Evolutionary conservation across 2,888 invertebrate genomes (phyloP).

Genomic region (Drosophila eohydei): DNA sequence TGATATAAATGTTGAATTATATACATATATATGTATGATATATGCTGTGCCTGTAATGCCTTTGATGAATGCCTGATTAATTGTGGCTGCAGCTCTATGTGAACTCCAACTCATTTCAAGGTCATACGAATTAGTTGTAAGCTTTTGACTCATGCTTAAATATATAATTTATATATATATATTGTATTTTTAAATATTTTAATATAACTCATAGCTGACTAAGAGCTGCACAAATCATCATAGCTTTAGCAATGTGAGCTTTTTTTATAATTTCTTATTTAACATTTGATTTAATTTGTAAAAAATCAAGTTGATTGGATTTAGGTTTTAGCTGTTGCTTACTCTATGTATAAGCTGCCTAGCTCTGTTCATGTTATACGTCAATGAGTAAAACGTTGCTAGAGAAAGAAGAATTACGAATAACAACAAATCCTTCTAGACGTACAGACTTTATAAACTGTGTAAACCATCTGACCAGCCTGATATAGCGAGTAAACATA

Average conservation of each 20-base stretch:
- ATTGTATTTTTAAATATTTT: not conserved
- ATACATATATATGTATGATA: not conserved
- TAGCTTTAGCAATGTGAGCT: not conserved
- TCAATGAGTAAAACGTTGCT: too few relatives aligned
- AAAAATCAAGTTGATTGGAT: too few relatives aligned
- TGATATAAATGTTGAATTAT: conserved; percentile 2
- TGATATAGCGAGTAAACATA: too few relatives aligned
- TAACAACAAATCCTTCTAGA: too few relatives aligned
- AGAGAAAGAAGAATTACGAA: too few relatives aligned
- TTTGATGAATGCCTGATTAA: conserved; percentile 23
- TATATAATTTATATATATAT: not conserved
- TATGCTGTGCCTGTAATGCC: not conserved
- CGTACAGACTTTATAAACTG: too few relatives aligned
- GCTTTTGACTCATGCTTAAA: not conserved
- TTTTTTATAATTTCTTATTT: not conserved
- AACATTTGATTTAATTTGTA: not conserved
- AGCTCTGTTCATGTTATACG: too few relatives aligned
- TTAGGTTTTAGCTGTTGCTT: too few relatives aligned
- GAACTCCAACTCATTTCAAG: not conserved
- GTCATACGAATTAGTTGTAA: not conserved
- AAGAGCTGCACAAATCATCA: not conserved
- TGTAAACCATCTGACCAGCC: too few relatives aligned
- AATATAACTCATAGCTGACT: not conserved
- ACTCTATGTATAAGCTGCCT: too few relatives aligned
- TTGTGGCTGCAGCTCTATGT: not conserved